Evolutionary conservation across 2,797 vertebrate species (phyloP), one percentile per base, ranked within the genome.

Genomic region (Danio tinwini): DNA sequence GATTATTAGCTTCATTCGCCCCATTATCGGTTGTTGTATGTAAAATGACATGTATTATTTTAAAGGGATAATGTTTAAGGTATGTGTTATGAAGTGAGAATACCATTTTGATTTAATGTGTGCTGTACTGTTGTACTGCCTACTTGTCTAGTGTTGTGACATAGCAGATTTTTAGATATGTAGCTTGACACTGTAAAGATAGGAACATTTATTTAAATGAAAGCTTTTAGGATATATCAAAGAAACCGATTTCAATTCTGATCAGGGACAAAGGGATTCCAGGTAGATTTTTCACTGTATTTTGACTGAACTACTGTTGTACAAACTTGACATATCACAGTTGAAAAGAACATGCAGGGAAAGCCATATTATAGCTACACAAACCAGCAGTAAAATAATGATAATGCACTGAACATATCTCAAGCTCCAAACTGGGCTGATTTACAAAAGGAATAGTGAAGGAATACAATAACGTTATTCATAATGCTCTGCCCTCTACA

Each of bases 71-170:
- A 39, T 37, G 63, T 69, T 37, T 77, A 11, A 69, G 40, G 6
- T 17, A 19, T 13, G 58, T 72, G 55, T 55, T 61, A 50, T 61
- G 45, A 61, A 19, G 16, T 6, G 45, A 42, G 62, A 76, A 55
- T 55, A 56, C 19, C 0, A 16, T 49, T 49, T 61, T 13, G 16
- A 29, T 89, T 84, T 78, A 12, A 78, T 73, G 90, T 91, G 44
- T 75, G 12, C 14, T 44, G 37, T 53, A 52, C 9, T 21, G 37
- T 29, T 91, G 67, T 90, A 92, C 83, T 87, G 81, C 84, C 88
- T 83, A 72, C 70, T 88, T 84, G 82, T 88, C 58, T 88, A 88
- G 87, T 87, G 65, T 70, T 82, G 85, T 86, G 64, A 71, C 78
- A 85, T 88, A 79, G 49, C 83, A 82, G 83, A 29, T 29, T 29